Conservation (phyloP, 2,113 vertebrate species). For the Nyctibius bracteatus region DNA sequence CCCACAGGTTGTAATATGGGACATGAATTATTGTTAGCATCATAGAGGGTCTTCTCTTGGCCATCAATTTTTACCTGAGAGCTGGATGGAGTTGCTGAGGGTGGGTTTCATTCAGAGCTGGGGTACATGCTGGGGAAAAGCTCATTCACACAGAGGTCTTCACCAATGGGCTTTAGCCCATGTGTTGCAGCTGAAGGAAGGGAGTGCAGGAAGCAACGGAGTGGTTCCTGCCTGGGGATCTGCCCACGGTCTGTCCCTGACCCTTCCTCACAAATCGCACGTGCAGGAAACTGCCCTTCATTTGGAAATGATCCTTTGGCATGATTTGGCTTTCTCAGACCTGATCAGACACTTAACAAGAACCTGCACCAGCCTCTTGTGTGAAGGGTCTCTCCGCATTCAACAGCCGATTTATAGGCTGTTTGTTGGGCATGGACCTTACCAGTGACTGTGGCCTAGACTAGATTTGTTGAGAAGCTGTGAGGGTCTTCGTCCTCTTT, state of each 20-base stretch:
- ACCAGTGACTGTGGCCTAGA: background rate
- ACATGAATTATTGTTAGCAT: background rate
- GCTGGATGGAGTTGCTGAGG: background rate
- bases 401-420: background rate
- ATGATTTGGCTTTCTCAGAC: background rate
- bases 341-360: background rate
- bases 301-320: background rate
- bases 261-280: background rate
- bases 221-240: background rate
- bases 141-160: background rate
- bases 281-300: background rate
- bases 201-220: background rate
- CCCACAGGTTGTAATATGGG: background rate
- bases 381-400: background rate
- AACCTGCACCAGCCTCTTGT: background rate
- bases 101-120: background rate
- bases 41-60: background rate
- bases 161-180: background rate
- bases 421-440: background rate
- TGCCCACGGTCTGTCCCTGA: background rate
- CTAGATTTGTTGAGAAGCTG: background rate
- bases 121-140: background rate
- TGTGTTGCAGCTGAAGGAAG: background rate
- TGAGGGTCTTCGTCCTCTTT: background rate
- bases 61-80: background rate